Conservation (phyloP, 2,113 vertebrate species). For the Ploceus nigricollis region DNA sequence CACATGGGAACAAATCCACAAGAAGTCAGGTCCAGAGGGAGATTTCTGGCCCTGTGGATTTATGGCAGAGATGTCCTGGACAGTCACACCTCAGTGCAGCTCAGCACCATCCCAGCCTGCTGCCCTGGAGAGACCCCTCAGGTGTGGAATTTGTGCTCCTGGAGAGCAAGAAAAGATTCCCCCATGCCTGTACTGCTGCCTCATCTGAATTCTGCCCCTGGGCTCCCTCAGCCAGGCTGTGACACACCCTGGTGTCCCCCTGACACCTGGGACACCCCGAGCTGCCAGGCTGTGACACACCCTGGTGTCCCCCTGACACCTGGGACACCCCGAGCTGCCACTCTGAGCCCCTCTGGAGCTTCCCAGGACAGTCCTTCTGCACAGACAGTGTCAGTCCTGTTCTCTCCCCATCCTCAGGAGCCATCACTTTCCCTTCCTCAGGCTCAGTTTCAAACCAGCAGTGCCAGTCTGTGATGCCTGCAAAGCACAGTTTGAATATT, state of each 20-base stretch:
- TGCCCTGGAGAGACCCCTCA: neutral
- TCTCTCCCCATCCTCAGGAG: neutral
- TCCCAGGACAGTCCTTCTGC: neutral
- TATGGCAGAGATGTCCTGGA: neutral
- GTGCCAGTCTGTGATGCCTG: neutral
- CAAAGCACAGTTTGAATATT: neutral
- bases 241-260: neutral
- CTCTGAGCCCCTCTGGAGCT: neutral
- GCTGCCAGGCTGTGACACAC: neutral
- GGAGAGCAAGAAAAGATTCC: neutral
- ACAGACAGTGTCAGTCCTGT: neutral
- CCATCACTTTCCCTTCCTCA: neutral
- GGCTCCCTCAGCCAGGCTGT: neutral
- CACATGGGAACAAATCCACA: neutral
- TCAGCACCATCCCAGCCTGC: neutral
- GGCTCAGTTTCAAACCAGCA: neutral
- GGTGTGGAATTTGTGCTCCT: accelerated
- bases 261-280: neutral
- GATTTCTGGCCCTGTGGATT: neutral
- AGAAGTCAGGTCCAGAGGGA: neutral
- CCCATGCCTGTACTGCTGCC: neutral
- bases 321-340: neutral
- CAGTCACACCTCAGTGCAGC: neutral
- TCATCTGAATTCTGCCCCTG: neutral
- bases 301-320: neutral